Evolutionary conservation across 2,888 invertebrate genomes (phyloP), one percentile per base, ranked within the genome.

Genomic region (Germaria angustata): DNA sequence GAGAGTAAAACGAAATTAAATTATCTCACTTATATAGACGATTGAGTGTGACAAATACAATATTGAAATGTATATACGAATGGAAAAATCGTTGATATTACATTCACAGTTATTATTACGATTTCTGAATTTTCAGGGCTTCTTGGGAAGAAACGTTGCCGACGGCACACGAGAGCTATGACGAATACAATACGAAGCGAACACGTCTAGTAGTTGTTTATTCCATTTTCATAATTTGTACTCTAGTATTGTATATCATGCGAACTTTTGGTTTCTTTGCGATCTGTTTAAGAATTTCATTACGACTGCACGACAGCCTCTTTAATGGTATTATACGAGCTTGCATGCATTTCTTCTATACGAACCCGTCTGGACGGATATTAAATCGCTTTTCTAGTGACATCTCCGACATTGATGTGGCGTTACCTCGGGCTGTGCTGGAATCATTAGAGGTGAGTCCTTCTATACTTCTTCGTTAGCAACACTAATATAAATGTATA

Each of bases 361-460:
- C 93, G 84, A 96, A 96, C 90, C 86, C 90, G 6, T 87, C 92
- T 91, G 94, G 94, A 2, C 92, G 94, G 69, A 94, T 96, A 81
- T 90, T 96, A 46, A 96, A 95, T 90, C 92, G 96, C 59, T 95
- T 96, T 89, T 94, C 95, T 13, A 95, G 95, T 88, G 96, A 96
- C 87, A 93, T 95, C 41, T 94, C 93, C 8, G 92, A 93, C 2
- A 90, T 94, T 55, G 94, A 94, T 86, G 93, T 93, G 76, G 89
- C 93, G 11, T 86, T 94, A 49, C 94, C 94, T 0, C 92, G 92
- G 69, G 92, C 93, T 61, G 90, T 94, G 68, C 90, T 94, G 80
- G 94, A 94, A 87, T 93, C 93, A 49, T 86, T 94, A 6, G 92
- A 93, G 86, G 93, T 93, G 57, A 92, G 92, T 85, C 0, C 0